Evolutionary conservation across 2,888 invertebrate species (phyloP).

Genomic region (Electrophaes corylata): DNA sequence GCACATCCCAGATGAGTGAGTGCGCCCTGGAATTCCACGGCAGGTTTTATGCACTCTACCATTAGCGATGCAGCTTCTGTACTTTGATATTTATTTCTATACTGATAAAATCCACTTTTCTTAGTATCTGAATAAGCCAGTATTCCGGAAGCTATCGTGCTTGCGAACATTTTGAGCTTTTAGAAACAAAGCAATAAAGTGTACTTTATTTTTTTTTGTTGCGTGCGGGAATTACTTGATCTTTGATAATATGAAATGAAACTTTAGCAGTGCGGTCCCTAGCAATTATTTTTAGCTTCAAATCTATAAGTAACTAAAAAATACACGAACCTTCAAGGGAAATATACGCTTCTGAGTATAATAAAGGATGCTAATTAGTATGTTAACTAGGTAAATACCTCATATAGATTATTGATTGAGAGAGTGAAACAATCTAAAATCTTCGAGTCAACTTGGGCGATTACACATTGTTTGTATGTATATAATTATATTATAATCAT

Average conservation of each 20-base stretch:
- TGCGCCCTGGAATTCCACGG: conserved; percentile 37
- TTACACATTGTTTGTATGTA: too few species aligned
- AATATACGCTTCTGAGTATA: neutral
- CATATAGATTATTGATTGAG: too few species aligned
- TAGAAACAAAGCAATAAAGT: conserved; percentile 43
- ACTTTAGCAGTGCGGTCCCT: conserved; percentile 16
- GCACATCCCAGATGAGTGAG: conserved; percentile 51
- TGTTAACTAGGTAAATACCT: too few species aligned
- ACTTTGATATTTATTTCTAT: conserved; percentile 44
- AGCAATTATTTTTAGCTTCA: conserved; percentile 17
- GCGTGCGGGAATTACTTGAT: conserved; percentile 37
- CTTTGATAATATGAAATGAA: conserved; percentile 26
- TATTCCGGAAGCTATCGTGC: conserved; percentile 59
- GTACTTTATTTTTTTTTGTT: conserved; percentile 36
- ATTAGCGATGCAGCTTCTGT: conserved; percentile 27
- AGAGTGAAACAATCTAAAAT: too few species aligned
- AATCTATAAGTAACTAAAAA: neutral
- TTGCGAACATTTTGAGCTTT: conserved; percentile 54
- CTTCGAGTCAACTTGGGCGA: too few species aligned
- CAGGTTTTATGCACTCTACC: conserved; percentile 36
- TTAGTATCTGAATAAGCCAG: conserved; percentile 23
- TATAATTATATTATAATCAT: too few species aligned
- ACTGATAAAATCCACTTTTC: conserved; percentile 44
- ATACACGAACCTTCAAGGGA: neutral
- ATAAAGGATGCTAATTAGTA: too few species aligned